Percentiles rank a stretch among this genome's conserved stretches.
These are phyloP conservation scores for Myanophis thanlyinensis DNA, from an alignment of 2,113 vertebrate species.

Conservation along the genomic window DNA sequence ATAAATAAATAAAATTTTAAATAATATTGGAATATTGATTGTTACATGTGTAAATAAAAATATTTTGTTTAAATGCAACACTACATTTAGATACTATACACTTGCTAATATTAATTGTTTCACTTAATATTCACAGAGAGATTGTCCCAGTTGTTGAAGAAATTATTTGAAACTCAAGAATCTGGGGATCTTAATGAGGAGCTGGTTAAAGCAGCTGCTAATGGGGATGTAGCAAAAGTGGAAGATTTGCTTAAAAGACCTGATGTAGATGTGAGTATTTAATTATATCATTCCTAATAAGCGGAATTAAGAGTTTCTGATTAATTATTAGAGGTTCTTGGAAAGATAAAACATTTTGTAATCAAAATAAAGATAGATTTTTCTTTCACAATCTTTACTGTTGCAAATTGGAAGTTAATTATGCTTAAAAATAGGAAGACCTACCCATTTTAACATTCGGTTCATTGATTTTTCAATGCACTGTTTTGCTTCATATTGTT, in stretches of 20 bases:
- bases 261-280: constrained; percentile 89
- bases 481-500: background rate
- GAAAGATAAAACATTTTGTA: background rate
- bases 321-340: background rate
- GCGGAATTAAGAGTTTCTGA: background rate
- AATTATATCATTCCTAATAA: background rate
- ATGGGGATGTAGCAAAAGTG: constrained; percentile 97
- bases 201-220: constrained; percentile 97
- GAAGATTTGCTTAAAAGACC: constrained; percentile 97
- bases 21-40: background rate
- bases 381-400: background rate
- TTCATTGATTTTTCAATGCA: background rate
- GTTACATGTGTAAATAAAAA: background rate
- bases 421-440: background rate
- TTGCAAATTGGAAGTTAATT: background rate
- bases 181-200: constrained; percentile 99
- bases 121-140: constrained; percentile 80
- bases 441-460: background rate
- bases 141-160: constrained; percentile 95
- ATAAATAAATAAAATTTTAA: no score
- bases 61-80: background rate
- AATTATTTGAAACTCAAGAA: constrained; percentile 98
- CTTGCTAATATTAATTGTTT: constrained; percentile 17
- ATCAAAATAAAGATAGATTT: background rate
- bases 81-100: background rate